Base-by-base conservation (phyloP, 2,113 vertebrate genomes). In the Aphyosemion australe region DNA sequence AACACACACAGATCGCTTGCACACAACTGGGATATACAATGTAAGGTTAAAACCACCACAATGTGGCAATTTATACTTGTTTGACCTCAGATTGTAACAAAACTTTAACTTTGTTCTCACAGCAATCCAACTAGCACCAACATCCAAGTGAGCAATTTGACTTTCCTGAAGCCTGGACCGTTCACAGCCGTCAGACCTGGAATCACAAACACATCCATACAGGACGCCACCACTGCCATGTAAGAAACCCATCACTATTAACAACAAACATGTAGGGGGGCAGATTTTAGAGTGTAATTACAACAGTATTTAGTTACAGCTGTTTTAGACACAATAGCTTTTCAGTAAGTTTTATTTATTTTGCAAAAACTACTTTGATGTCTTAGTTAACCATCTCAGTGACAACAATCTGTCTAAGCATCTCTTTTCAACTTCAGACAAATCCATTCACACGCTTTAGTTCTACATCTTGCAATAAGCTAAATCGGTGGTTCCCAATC, bases 11-110 rank as follows among this genome's bases (percentile, higher is more conserved):
- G 72, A 91, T 75, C 0, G 91, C 92, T 8, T 99, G 97, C 2
- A 74, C 85, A 39, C 91, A 95, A 54, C 91, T 98, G 83, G 97
- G 96, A 71, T 98, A 95, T 65, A 73, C 89, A 70, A 69, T 82
- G 97, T 98, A 54, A 88, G 90, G 72, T 26, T 19, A 1, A 18
- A 16, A 8, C 15, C n/a, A 37, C 12, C 2, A 7, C 9, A n/a
- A 3, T 6, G n/a, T 8, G 11, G 12, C 18, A 19, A 5, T 19
- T 51, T 43, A 48, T 37, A 32, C 1, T 0, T 15, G 3, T 51
- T 37, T 53, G 52, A 48, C 12, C 12, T 69, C 32, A 59, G 34
- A 45, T 56, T 9, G 61, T 50, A 15, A 55, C 14, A 9, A 37
- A 0, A 0, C 14, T 14, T 14, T 1, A 8, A 13, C 5, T 74